phyloP scores from a whole-genome alignment of 2,113 vertebrate species.

The Tragelaphus imberbis region DNA sequence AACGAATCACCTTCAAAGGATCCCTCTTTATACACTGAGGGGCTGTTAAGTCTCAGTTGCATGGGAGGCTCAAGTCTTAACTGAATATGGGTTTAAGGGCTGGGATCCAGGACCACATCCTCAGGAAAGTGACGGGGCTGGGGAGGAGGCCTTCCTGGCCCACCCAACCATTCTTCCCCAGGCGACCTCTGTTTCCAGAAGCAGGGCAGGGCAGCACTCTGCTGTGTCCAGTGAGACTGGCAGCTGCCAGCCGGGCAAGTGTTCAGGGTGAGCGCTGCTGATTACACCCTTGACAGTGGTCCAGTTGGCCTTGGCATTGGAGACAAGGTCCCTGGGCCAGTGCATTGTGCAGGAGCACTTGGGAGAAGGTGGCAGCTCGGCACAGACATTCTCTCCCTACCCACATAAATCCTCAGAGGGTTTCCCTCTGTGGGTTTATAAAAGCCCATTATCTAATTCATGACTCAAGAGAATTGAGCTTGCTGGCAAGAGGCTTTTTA shows the following conservation, averaged over 20 bases:
- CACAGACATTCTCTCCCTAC: slow-evolving; percentile 52
- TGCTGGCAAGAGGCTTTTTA: slow-evolving; percentile 39
- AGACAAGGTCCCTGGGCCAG: neutral
- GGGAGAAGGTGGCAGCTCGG: neutral
- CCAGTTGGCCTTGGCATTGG: neutral
- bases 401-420: slow-evolving; percentile 64
- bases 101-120: neutral
- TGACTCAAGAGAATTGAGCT: slow-evolving; percentile 51
- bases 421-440: slow-evolving; percentile 59
- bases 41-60: neutral
- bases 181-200: rapidly evolving
- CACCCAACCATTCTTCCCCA: neutral
- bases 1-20: neutral
- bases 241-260: neutral
- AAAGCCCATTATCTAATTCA: slow-evolving; percentile 64
- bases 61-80: neutral
- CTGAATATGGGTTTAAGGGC: neutral
- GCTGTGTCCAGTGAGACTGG: neutral
- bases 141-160: neutral
- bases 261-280: neutral
- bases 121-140: neutral
- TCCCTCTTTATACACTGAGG: neutral
- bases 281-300: rapidly evolving
- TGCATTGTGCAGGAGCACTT: neutral
- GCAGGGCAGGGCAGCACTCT: neutral